Evolutionary conservation across 2,888 invertebrate genomes (phyloP).

Genomic region (Agrotis puta): DNA sequence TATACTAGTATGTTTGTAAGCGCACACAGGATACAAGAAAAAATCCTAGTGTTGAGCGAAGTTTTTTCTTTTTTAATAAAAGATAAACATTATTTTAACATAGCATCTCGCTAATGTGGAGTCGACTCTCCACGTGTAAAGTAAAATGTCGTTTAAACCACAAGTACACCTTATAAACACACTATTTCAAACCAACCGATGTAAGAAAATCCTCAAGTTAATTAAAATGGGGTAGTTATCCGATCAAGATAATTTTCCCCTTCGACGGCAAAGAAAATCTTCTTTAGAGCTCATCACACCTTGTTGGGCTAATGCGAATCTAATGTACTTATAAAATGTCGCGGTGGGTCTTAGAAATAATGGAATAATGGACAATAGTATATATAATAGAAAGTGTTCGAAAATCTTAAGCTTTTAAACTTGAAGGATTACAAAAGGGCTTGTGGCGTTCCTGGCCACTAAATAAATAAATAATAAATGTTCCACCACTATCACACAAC

Average conservation of each 20-base stretch:
- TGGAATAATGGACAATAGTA: slow-evolving; percentile 15
- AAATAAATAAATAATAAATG: too few relatives aligned
- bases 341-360: slow-evolving; percentile 22
- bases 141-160: too few relatives aligned
- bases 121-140: too few relatives aligned
- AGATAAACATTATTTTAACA: too few relatives aligned
- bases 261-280: slow-evolving; percentile 80
- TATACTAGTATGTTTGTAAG: too few relatives aligned
- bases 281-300: slow-evolving; percentile 67
- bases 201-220: slow-evolving; percentile 69
- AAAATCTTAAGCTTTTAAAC: neutral
- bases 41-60: too few relatives aligned
- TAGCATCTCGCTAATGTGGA: neutral
- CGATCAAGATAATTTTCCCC: slow-evolving; percentile 83
- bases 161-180: slow-evolving; percentile 2
- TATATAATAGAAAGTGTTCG: neutral
- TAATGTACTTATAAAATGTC: slow-evolving; percentile 43
- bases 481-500: too few relatives aligned
- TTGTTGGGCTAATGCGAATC: slow-evolving; percentile 56
- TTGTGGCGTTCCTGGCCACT: too few relatives aligned
- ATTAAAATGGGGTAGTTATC: slow-evolving; percentile 77
- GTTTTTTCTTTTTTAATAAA: too few relatives aligned
- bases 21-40: too few relatives aligned
- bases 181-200: slow-evolving; percentile 23
- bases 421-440: neutral